These are phyloP conservation scores for Poecilia latipinna DNA, from an alignment of 2,113 vertebrate species.

Conservation along the genomic window DNA sequence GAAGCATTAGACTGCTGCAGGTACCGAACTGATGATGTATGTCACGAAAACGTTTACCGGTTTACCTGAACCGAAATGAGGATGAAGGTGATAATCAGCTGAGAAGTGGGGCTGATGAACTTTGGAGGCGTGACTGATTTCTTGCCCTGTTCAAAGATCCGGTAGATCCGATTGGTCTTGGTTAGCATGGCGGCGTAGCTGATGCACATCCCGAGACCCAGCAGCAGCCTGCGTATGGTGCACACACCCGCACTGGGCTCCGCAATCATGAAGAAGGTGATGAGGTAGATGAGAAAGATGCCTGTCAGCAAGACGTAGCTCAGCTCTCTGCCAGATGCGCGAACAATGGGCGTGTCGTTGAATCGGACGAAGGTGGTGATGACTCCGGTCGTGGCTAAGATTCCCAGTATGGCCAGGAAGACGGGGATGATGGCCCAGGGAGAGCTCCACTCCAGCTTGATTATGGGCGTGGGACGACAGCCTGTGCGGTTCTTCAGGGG, in stretches of 20 bases:
- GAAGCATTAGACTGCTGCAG: not conserved
- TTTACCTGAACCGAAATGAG: slow-evolving; percentile 80
- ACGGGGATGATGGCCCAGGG: slow-evolving; percentile 85
- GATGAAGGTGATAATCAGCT: slow-evolving; percentile 87
- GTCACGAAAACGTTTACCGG: not conserved
- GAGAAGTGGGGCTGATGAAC: slow-evolving; percentile 88
- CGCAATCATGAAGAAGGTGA: slow-evolving; percentile 83
- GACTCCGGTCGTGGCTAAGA: slow-evolving; percentile 79
- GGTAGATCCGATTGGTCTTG: slow-evolving; percentile 89
- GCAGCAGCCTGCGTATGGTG: slow-evolving; percentile 79
- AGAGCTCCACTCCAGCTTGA: slow-evolving; percentile 85
- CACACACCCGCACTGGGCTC: slow-evolving; percentile 80
- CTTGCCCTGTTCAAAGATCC: slow-evolving; percentile 88
- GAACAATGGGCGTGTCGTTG: slow-evolving; percentile 87
- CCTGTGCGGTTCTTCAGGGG: slow-evolving; percentile 81
- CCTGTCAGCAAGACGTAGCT: slow-evolving; percentile 84
- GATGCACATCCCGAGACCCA: slow-evolving; percentile 82
- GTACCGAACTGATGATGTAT: not conserved
- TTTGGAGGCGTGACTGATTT: slow-evolving; percentile 83
- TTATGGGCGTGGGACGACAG: slow-evolving; percentile 83
- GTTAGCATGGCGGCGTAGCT: slow-evolving; percentile 86
- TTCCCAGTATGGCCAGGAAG: slow-evolving; percentile 83
- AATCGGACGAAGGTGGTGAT: slow-evolving; percentile 82
- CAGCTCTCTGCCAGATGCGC: slow-evolving; percentile 86
- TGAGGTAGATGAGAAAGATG: slow-evolving; percentile 82